phyloP scores from a whole-genome alignment of 2,888 invertebrate species.

The Phragmatobia fuliginosa region DNA sequence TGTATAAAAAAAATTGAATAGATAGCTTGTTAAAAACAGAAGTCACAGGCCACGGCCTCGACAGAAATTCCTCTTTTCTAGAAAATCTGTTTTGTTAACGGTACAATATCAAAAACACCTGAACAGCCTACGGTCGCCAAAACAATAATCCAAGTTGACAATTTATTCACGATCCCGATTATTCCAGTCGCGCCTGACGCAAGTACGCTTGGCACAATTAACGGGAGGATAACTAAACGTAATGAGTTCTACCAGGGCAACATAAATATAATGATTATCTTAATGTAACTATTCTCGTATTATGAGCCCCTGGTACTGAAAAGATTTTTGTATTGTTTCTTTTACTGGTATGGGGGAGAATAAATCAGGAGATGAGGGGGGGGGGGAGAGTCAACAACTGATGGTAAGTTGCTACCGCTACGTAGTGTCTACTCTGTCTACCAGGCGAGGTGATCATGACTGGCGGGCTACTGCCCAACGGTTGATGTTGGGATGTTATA shows the following conservation, averaged over 20 bases:
- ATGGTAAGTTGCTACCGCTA: neutral
- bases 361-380: too few relatives aligned
- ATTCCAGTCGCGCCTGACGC: slow-evolving; percentile 55
- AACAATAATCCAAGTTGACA: slow-evolving; percentile 72
- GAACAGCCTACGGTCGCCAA: slow-evolving; percentile 66
- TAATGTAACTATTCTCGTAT: slow-evolving; percentile 42
- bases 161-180: slow-evolving; percentile 63
- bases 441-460: too few relatives aligned
- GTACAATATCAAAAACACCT: slow-evolving; percentile 74
- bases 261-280: slow-evolving; percentile 55
- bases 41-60: neutral
- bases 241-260: slow-evolving; percentile 59
- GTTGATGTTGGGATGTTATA: too few relatives aligned
- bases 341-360: neutral
- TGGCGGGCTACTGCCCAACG: too few relatives aligned
- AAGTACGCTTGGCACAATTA: slow-evolving; percentile 20
- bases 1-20: too few relatives aligned
- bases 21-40: neutral
- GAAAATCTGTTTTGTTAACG: slow-evolving; percentile 53
- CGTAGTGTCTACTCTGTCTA: too few relatives aligned
- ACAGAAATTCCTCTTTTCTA: neutral
- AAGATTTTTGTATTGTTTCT: neutral
- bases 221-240: slow-evolving; percentile 36
- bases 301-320: slow-evolving; percentile 36
- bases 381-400: neutral